Evolutionary conservation across 2,113 vertebrate genomes (phyloP).

Genomic region (Conger conger): DNA sequence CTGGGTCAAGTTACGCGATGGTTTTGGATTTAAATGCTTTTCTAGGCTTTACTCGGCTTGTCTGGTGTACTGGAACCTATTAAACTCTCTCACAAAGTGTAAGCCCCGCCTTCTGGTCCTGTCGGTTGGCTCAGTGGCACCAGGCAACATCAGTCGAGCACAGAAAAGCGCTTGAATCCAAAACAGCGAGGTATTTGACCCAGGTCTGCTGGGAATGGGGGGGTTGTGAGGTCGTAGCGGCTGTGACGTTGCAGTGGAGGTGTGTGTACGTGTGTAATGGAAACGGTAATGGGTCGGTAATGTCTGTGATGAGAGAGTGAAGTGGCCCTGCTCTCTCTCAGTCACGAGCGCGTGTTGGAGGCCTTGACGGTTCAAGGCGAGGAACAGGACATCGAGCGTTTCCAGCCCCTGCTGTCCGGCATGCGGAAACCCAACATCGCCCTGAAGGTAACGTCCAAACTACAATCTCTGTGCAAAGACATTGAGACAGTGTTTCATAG

Average conservation of each 20-base stretch:
- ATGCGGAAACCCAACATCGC: slow-evolving; percentile 72
- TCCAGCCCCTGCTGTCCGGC: slow-evolving; percentile 80
- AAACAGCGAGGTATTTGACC: no score
- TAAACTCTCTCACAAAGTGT: no score
- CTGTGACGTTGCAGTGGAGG: background rate
- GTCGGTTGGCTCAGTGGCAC: no score
- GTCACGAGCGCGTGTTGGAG: slow-evolving; percentile 83
- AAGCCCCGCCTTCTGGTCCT: no score
- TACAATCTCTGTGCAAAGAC: background rate
- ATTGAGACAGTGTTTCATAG: background rate
- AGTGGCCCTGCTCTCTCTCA: slow-evolving; percentile 36
- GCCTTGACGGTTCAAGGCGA: slow-evolving; percentile 84
- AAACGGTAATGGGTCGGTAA: background rate
- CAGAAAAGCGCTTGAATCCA: no score
- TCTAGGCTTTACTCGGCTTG: no score
- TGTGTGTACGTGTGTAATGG: background rate
- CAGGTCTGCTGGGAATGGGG: no score
- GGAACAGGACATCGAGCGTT: slow-evolving; percentile 78
- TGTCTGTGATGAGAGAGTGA: background rate
- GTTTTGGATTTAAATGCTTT: no score
- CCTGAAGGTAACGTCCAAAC: slow-evolving; percentile 68
- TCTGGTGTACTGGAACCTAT: no score
- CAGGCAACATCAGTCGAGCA: no score
- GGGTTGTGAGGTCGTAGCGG: background rate
- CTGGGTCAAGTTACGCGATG: no score